phyloP scores from a whole-genome alignment of 1,140 invertebrate species.

The Bombus huntii region DNA sequence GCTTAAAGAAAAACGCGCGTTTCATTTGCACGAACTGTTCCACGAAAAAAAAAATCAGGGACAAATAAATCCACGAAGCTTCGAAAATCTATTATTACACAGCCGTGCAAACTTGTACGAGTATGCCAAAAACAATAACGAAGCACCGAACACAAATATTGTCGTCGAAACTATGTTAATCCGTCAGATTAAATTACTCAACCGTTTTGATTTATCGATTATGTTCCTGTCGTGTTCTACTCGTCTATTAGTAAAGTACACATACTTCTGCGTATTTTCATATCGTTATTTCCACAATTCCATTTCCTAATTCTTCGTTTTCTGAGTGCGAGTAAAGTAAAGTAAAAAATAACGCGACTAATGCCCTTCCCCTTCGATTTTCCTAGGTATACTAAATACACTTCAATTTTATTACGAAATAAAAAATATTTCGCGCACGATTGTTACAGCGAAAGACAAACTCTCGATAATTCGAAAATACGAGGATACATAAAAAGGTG shows the following conservation, averaged over 20 bases:
- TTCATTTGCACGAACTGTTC: background rate
- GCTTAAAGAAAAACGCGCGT: background rate
- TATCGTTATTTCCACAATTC: no score
- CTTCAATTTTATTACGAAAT: no score
- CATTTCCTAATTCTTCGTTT: no score
- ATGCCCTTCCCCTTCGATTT: no score
- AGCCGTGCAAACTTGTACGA: background rate
- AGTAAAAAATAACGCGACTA: no score
- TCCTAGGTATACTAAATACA: no score
- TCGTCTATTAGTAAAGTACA: background rate
- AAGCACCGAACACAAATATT: background rate
- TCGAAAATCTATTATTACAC: conserved; percentile 31
- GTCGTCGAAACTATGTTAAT: background rate
- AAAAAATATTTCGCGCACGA: no score
- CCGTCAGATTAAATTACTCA: background rate
- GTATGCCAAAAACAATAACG: conserved; percentile 10
- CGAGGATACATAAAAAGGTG: background rate
- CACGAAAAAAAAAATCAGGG: conserved; percentile 14
- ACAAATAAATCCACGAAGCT: background rate
- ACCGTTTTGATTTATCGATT: background rate
- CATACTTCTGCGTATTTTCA: background rate
- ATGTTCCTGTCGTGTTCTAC: background rate
- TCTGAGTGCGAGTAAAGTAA: no score
- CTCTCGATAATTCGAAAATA: background rate
- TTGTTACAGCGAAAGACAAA: no score